Conservation (phyloP, 2,113 vertebrate species). For the Tenrec ecaudatus region DNA sequence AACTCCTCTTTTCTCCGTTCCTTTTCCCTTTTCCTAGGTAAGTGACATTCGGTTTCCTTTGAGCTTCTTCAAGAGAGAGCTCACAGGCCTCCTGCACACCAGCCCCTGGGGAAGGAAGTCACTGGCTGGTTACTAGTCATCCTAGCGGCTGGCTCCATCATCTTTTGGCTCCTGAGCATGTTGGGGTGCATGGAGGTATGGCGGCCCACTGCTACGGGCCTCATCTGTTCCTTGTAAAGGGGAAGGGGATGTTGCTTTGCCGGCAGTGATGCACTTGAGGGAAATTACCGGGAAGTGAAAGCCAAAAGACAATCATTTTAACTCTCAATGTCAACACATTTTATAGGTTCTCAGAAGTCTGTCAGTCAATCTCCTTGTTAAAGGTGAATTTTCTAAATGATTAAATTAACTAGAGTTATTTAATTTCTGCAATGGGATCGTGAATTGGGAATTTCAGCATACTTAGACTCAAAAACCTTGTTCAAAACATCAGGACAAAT, state of each 20-base stretch:
- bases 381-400: conserved; percentile 36
- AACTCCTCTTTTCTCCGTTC: conserved; percentile 59
- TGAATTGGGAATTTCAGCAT: not conserved
- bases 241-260: not conserved
- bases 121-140: not conserved
- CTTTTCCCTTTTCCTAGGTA: conserved; percentile 83
- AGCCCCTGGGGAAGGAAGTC: conserved; percentile 34
- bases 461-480: not conserved
- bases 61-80: conserved; percentile 70
- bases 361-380: not conserved
- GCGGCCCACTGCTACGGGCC: not conserved
- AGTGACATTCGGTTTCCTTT: conserved; percentile 85
- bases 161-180: not conserved
- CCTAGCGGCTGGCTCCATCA: not conserved
- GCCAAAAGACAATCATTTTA: not conserved
- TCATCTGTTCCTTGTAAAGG: not conserved
- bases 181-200: conserved; percentile 48
- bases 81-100: conserved; percentile 22
- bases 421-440: not conserved
- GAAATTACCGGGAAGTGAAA: not conserved
- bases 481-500: not conserved
- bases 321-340: not conserved
- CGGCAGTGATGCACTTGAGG: not conserved
- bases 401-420: not conserved
- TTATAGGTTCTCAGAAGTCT: not conserved